These are phyloP conservation scores for Sebastes cheni DNA, from an alignment of 2,797 vertebrate genomes.

Conservation along the genomic window DNA sequence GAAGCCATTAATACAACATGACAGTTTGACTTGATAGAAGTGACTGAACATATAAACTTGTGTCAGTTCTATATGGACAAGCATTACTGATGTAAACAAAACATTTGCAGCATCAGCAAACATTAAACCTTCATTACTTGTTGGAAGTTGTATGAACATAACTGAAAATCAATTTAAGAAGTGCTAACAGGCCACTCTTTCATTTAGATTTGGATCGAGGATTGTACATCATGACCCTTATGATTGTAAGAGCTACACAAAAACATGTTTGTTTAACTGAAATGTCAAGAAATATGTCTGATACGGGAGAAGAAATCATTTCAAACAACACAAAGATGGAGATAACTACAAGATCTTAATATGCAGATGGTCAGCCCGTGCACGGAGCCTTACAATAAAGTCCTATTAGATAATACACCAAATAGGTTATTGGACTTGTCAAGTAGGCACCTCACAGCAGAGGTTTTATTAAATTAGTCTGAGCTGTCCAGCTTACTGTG, in stretches of 20 bases:
- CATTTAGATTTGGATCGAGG: no score
- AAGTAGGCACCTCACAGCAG: neutral
- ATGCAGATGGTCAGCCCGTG: neutral
- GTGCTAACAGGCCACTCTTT: no score
- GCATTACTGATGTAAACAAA: neutral
- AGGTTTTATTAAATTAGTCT: neutral
- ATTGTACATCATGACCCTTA: no score
- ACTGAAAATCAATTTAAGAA: neutral
- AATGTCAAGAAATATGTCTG: neutral
- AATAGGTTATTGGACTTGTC: neutral
- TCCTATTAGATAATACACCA: neutral
- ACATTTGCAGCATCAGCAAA: neutral
- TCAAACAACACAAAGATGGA: neutral
- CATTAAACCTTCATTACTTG: neutral
- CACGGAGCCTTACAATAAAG: neutral
- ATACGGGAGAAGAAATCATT: neutral
- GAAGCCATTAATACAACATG: neutral
- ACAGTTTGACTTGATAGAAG: neutral
- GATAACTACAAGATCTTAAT: neutral
- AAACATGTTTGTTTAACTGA: neutral
- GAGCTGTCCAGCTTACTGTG: conserved; percentile 28
- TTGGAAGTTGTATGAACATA: neutral
- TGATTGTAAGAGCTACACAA: neutral
- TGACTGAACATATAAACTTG: neutral
- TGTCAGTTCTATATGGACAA: neutral